Conservation (phyloP, 2,797 vertebrate genomes). For the Mastacembelus armatus region DNA sequence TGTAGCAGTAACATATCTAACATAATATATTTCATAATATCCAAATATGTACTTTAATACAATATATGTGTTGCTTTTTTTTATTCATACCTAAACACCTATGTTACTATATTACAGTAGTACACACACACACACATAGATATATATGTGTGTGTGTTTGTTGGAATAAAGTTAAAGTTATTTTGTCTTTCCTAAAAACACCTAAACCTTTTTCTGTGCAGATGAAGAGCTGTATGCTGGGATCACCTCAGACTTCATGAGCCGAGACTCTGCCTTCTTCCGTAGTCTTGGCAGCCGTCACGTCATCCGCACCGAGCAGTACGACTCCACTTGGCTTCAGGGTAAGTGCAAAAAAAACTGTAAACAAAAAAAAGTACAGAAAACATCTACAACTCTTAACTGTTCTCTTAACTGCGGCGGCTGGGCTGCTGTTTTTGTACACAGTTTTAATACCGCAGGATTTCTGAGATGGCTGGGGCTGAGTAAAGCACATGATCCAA, state of each 20-base stretch:
- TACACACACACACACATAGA: no score
- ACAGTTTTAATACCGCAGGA: no score
- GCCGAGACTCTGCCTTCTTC: constrained; percentile 86
- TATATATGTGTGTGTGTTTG: no score
- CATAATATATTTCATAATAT: no score
- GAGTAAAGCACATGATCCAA: no score
- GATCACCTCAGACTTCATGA: constrained; percentile 88
- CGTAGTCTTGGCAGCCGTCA: constrained; percentile 84
- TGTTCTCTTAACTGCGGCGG: neutral
- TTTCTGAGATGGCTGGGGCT: no score
- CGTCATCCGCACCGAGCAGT: constrained; percentile 87
- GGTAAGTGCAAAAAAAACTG: constrained; percentile 62
- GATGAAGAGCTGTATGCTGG: constrained; percentile 86
- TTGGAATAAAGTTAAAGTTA: neutral
- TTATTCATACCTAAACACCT: no score
- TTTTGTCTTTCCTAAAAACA: neutral
- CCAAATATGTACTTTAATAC: no score
- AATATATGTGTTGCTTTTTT: no score
- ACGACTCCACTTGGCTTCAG: constrained; percentile 87
- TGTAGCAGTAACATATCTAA: no score
- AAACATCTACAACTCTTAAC: neutral
- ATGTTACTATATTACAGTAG: no score
- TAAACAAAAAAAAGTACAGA: neutral
- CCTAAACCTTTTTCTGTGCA: constrained; percentile 40
- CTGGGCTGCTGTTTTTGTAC: neutral